Evolutionary conservation across 2,113 vertebrate species (phyloP).

Genomic region (Podarcis cretensis): DNA sequence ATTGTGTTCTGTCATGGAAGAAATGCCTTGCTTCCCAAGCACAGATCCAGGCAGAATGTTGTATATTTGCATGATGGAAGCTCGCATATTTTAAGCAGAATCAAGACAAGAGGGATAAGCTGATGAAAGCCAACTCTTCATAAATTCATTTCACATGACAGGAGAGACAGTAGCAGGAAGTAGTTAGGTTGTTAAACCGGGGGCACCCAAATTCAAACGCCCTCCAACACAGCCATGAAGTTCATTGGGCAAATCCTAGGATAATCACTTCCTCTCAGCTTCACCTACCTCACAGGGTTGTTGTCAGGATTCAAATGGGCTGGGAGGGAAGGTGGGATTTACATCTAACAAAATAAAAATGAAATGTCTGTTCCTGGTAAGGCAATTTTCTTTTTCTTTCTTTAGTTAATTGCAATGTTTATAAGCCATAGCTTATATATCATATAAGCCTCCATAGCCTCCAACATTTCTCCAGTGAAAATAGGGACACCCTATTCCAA

Average conservation of each 20-base stretch:
- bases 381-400: too few relatives aligned
- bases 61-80: constrained; percentile 52
- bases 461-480: too few relatives aligned
- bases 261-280: neutral
- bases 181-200: neutral
- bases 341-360: neutral
- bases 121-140: constrained; percentile 33
- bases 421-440: too few relatives aligned
- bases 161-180: neutral
- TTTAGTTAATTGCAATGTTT: too few relatives aligned
- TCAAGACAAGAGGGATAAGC: constrained; percentile 37
- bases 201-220: neutral
- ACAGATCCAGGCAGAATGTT: constrained; percentile 12
- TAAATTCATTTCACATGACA: neutral
- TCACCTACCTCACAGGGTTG: too few relatives aligned
- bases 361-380: neutral
- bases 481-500: too few relatives aligned
- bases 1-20: constrained; percentile 29
- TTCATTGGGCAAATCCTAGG: neutral
- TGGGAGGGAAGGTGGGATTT: neutral
- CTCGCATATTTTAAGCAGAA: constrained; percentile 46
- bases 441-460: too few relatives aligned
- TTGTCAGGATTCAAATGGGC: neutral
- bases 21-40: constrained; percentile 25
- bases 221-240: neutral